Evolutionary conservation across 2,888 invertebrate genomes (phyloP), one percentile per base, ranked within the genome.

Genomic region (Idaea aversata): DNA sequence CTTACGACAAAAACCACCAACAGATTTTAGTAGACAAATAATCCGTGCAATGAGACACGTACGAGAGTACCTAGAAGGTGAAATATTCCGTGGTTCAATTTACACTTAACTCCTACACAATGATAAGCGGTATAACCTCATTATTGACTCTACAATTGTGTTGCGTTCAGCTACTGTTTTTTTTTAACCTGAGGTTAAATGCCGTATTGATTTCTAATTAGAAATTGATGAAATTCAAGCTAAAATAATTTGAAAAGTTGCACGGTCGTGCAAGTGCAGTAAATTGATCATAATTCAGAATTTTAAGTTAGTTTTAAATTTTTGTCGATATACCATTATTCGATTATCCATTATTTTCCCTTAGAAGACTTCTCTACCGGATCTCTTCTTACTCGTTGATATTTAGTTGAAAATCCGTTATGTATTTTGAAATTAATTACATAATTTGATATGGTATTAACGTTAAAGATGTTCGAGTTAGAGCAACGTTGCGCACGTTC

Each of bases 21-120:
- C 80, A 85, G 84, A 81, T 83, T 85, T 83, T 83, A 86, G 84
- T 86, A 80, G 82, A 86, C 86, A 86, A 87, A 87, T 87, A 91
- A 89, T 88, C 90, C 88, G 87, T 89, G 86, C 89, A 87, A 90
- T 91, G 88, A 88, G 87, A 88, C 92, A 92, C 90, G 90, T 91
- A 88, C 87, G 77, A 70, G 75, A 78, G 13, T 47, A 47, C 10
- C 10, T 77, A 81, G 83, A 84, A 83, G 84, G 89, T 88, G 91
- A 88, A 88, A 88, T 90, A 90, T 85, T 86, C 84, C 85, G 87
- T 85, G 84, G 88, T 85, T 84, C 87, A 84, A 90, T 88, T 88
- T 88, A 83, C 84, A 82, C 79, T 82, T 77, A 82, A 72, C 78
- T 75, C 76, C 80, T 72, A 72, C 80, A 88, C 88, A 89, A 88